Evolutionary conservation across 2,888 invertebrate species (phyloP).

Genomic region (Anodontia alba): DNA sequence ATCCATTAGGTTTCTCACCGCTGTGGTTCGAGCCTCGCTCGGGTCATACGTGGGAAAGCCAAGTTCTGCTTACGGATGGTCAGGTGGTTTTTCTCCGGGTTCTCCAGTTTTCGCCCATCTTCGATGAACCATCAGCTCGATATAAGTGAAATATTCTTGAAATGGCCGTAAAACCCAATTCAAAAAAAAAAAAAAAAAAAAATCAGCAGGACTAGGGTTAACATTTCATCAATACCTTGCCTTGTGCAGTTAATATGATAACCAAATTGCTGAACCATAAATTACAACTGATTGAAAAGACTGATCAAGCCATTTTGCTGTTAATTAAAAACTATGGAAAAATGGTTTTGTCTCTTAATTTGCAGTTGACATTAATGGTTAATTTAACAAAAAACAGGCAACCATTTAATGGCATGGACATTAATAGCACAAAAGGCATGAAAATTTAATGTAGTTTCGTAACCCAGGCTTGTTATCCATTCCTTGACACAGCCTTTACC

Average conservation of each 20-base stretch:
- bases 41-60: too few relatives aligned
- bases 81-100: too few relatives aligned
- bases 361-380: conserved; percentile 2
- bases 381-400: conserved; percentile 6
- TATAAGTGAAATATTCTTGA: too few relatives aligned
- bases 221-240: background rate
- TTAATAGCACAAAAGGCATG: background rate
- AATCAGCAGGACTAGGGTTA: too few relatives aligned
- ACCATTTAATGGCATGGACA: background rate
- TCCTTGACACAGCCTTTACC: too few relatives aligned
- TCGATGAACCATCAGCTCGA: too few relatives aligned
- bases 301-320: background rate
- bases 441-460: conserved; percentile 11
- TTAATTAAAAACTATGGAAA: background rate
- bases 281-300: background rate
- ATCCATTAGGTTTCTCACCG: too few relatives aligned
- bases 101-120: too few relatives aligned
- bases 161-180: too few relatives aligned
- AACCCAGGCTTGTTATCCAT: background rate
- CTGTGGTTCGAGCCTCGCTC: too few relatives aligned
- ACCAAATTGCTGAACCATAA: background rate
- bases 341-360: background rate
- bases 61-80: too few relatives aligned
- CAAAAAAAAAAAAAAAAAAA: too few relatives aligned
- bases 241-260: background rate